Evolutionary conservation across 2,888 invertebrate genomes (phyloP), one percentile per base, ranked within the genome.

Genomic region (Gymnosoma rotundatum): DNA sequence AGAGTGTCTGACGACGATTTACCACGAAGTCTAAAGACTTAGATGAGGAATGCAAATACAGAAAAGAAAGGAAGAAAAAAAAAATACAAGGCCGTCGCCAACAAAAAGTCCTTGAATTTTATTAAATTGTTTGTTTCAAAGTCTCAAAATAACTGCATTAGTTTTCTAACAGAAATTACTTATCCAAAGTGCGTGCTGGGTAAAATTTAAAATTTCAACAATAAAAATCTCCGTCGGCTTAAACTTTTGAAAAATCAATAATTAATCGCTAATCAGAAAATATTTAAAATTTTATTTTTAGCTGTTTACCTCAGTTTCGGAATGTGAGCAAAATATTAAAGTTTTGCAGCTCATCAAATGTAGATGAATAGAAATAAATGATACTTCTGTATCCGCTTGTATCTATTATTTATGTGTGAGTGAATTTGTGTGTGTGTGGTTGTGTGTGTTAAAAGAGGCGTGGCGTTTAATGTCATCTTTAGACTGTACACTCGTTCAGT

Each of bases 81-180:
- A 45, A 54, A 36, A 74, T 60, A 83, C 82, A 83, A 79, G 83
- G 85, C 85, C 83, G 81, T 69, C 78, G 78, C 54, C 84, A 69
- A 63, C 81, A 64, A 81, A 81, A 78, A 84, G 84, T 84, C 84
- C 84, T 84, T 84, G 84, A 84, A 81, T 84, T 70, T 83, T 32
- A 45, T 76, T 76, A 61, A 73, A 70, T 84, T 80, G 78, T 84
- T 81, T 81, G 74, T 84, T 78, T 84, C 78, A 73, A 81, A 81
- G 81, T 73, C 73, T 78, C 64, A 45, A 73, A 73, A 78, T 72
- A 61, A 64, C 52, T 38, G 66, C 81, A 81, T 69, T 78, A 81
- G 81, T 84, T 84, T 42, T 64, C 54, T 45, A 21, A 58, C 73
- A 54, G 61, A 69, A 54, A 72, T 25, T 50, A 54, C 48, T 73